Conservation (phyloP, 2,797 vertebrate genomes). For the Oryzias dopingdopingensis region DNA sequence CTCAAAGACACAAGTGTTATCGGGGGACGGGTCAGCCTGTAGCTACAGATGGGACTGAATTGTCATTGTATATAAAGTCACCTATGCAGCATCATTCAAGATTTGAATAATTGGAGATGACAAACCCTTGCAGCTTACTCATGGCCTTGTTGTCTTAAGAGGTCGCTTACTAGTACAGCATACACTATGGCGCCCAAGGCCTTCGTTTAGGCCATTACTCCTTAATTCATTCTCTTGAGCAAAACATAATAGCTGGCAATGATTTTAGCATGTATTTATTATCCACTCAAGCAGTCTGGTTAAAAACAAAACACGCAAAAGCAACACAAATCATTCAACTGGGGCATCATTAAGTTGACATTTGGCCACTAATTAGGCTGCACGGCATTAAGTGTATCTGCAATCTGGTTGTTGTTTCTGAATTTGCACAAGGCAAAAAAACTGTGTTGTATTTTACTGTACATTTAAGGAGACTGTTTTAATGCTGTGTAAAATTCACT, state of each 20-base stretch:
- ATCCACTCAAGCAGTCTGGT: constrained; percentile 24
- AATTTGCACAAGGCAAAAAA: constrained; percentile 11
- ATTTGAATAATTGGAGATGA: constrained; percentile 74
- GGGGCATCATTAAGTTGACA: constrained; percentile 30
- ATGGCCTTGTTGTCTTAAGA: constrained; percentile 57
- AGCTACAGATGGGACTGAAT: constrained; percentile 69
- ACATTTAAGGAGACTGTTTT: neutral
- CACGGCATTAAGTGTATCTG: constrained; percentile 16
- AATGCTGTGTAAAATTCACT: no score
- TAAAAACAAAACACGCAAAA: constrained; percentile 29
- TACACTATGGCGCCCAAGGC: constrained; percentile 11
- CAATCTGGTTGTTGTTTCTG: neutral
- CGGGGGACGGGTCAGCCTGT: constrained; percentile 55
- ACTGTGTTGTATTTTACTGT: neutral
- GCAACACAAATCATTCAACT: constrained; percentile 16
- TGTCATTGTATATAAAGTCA: constrained; percentile 78
- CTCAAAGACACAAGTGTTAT: constrained; percentile 58
- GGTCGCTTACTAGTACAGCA: constrained; percentile 20
- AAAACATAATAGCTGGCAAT: constrained; percentile 27
- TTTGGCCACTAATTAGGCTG: constrained; percentile 28
- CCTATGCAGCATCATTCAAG: constrained; percentile 64
- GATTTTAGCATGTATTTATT: constrained; percentile 26
- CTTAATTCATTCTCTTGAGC: constrained; percentile 27
- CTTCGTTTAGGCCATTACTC: constrained; percentile 35
- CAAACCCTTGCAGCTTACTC: constrained; percentile 59